A percentile compares a stretch with the other conserved stretches of the same genome.
phyloP scores from a whole-genome alignment of 2,797 vertebrate genomes.

The Cyprinella venusta region DNA sequence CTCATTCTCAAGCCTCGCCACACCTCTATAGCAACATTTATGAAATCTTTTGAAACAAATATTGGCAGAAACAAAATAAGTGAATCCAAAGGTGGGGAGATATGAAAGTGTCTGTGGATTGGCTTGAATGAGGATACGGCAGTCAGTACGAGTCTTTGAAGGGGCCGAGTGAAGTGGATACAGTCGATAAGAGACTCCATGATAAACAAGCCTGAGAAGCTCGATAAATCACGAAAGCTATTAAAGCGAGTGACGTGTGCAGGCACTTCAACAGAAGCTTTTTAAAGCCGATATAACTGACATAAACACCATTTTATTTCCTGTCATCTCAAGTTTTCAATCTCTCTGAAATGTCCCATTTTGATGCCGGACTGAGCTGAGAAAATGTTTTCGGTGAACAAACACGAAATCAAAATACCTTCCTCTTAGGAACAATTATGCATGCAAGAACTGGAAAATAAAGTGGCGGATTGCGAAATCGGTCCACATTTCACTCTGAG shows the following conservation, averaged over 20 bases:
- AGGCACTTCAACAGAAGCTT: constrained; percentile 34
- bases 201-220: constrained; percentile 40
- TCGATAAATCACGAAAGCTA: constrained; percentile 45
- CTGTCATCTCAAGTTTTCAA: constrained; percentile 36
- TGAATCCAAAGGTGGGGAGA: constrained; percentile 15
- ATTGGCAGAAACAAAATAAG: constrained; percentile 1
- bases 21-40: background rate
- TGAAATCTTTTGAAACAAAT: background rate
- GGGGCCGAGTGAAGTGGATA: constrained; percentile 42
- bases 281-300: constrained; percentile 7
- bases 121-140: constrained; percentile 10
- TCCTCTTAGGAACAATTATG: constrained; percentile 23
- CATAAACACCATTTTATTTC: constrained; percentile 36
- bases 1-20: background rate
- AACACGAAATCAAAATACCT: background rate
- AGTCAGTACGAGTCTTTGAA: constrained; percentile 30
- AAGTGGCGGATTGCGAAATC: background rate
- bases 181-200: constrained; percentile 40
- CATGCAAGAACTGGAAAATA: constrained; percentile 18
- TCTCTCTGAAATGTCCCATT: constrained; percentile 10
- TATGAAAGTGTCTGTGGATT: background rate
- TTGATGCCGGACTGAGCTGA: background rate
- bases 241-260: constrained; percentile 22
- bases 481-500: constrained; percentile 19
- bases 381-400: constrained; percentile 20